phyloP scores from a whole-genome alignment of 2,797 vertebrate genomes.

The Catharus ustulatus region DNA sequence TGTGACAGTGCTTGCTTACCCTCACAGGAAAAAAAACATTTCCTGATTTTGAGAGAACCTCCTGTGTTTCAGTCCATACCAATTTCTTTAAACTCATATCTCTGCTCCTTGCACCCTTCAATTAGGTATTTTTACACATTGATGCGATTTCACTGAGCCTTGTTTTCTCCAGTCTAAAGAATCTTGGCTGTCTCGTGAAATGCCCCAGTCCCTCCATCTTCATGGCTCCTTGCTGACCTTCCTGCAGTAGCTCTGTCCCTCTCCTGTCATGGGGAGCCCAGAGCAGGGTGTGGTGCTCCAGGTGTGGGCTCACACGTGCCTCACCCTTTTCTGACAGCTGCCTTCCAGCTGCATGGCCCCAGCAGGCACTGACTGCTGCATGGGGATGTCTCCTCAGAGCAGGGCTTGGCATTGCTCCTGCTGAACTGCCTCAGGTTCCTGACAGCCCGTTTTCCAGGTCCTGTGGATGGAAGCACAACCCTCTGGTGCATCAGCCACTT shows the following conservation, averaged over 20 bases:
- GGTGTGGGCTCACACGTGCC: neutral
- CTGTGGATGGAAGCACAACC: neutral
- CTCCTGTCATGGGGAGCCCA: neutral
- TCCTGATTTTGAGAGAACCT: neutral
- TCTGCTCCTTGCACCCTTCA: neutral
- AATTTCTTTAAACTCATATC: neutral
- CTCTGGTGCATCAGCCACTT: neutral
- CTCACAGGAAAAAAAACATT: neutral
- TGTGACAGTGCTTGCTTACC: fast-evolving
- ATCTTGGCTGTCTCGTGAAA: neutral
- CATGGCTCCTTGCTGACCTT: neutral
- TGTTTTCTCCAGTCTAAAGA: neutral
- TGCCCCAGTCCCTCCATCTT: neutral
- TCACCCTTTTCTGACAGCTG: neutral
- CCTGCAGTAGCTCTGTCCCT: neutral
- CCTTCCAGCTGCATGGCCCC: no score
- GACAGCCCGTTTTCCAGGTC: neutral
- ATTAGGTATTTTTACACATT: neutral
- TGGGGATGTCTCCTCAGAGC: neutral
- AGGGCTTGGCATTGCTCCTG: neutral
- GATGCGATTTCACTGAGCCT: neutral
- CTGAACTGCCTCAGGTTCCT: neutral
- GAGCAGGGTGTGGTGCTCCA: neutral
- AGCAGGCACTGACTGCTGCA: neutral
- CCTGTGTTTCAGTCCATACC: neutral